phyloP scores from a whole-genome alignment of 2,888 invertebrate species.

The Euzetes globulus region DNA sequence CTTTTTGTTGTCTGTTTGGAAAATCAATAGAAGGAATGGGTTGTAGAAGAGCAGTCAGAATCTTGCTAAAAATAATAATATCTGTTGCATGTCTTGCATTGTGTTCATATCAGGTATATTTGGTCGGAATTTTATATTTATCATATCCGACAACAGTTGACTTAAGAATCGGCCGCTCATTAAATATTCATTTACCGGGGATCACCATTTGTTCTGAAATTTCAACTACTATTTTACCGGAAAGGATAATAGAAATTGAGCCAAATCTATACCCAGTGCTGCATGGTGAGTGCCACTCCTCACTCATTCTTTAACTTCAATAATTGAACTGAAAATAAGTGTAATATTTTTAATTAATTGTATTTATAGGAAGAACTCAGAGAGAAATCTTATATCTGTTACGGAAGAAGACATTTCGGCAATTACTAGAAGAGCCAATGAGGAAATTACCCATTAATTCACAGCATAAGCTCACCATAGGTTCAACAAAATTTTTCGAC shows the following conservation, averaged over 20 bases:
- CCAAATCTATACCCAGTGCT: constrained; percentile 16
- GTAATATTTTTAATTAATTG: neutral
- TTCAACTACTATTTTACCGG: constrained; percentile 28
- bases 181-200: constrained; percentile 31
- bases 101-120: constrained; percentile 30
- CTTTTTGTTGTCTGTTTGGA: neutral
- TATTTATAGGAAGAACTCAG: constrained; percentile 27
- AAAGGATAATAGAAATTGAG: constrained; percentile 27
- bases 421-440: constrained; percentile 12
- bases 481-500: constrained; percentile 7
- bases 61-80: constrained; percentile 21
- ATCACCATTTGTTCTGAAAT: constrained; percentile 33
- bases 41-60: constrained; percentile 1
- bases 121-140: constrained; percentile 28
- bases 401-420: constrained; percentile 16
- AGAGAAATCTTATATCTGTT: constrained; percentile 26
- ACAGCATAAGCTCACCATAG: constrained; percentile 29
- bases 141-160: constrained; percentile 33
- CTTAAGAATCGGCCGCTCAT: constrained; percentile 26
- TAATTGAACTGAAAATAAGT: too few relatives aligned
- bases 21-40: neutral
- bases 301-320: neutral
- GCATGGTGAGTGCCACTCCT: too few relatives aligned
- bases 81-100: neutral
- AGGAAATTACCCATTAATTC: constrained; percentile 10